These are phyloP conservation scores for Carassius carassius DNA, from an alignment of 2,113 vertebrate species.

Conservation along the genomic window DNA sequence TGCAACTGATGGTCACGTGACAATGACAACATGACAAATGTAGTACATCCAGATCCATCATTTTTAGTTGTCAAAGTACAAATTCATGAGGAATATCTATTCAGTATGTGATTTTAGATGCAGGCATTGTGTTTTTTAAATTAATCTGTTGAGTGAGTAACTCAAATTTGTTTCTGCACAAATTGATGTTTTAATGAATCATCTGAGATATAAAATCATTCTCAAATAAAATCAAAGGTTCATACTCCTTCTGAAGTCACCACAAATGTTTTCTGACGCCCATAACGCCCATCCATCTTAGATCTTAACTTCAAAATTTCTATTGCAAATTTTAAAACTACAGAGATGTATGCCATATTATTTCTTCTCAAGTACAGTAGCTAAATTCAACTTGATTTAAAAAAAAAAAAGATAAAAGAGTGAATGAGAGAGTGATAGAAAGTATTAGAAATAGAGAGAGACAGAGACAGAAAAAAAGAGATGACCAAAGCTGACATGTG, in stretches of 20 bases:
- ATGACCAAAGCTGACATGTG: constrained; percentile 43
- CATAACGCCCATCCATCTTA: background rate
- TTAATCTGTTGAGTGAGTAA: background rate
- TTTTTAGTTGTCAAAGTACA: background rate
- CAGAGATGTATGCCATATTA: background rate
- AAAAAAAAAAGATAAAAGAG: background rate
- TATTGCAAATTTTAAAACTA: constrained; percentile 10
- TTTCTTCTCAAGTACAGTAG: background rate
- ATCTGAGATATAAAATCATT: background rate
- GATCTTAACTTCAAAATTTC: background rate
- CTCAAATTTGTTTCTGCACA: background rate
- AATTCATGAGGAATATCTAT: background rate
- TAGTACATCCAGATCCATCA: too few relatives aligned
- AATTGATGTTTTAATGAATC: background rate
- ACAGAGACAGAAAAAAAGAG: background rate
- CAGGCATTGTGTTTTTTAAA: background rate
- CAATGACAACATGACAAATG: too few relatives aligned
- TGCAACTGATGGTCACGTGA: too few relatives aligned
- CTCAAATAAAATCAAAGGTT: background rate
- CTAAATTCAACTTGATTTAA: background rate
- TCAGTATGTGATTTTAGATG: background rate
- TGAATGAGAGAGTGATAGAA: background rate
- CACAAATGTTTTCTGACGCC: background rate
- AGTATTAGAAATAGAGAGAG: background rate
- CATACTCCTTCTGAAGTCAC: background rate